Evolutionary conservation across 2,113 vertebrate genomes (phyloP).

Genomic region (Osmerus mordax): DNA sequence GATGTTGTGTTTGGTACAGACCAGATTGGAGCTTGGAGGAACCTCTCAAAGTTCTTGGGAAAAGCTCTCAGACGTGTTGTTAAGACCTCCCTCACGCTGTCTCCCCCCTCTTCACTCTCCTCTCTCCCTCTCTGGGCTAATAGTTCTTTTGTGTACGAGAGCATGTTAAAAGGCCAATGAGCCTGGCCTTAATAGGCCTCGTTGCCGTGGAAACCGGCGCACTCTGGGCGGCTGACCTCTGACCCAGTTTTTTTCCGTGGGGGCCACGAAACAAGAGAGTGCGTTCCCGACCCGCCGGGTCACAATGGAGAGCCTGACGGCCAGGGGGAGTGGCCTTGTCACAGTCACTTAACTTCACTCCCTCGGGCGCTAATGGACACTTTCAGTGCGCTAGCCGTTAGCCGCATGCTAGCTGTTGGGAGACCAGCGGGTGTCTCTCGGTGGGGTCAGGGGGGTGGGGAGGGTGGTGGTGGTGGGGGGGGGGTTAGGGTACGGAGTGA

Average conservation of each 20-base stretch:
- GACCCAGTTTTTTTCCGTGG: conserved; percentile 67
- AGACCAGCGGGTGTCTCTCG: too few species aligned
- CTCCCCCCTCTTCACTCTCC: conserved; percentile 50
- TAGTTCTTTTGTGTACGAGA: conserved; percentile 79
- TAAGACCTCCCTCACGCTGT: conserved; percentile 58
- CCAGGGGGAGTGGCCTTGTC: conserved; percentile 70
- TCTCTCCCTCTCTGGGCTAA: conserved; percentile 72
- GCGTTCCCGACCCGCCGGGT: conserved; percentile 56
- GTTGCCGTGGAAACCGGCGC: conserved; percentile 71
- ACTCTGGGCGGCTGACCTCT: conserved; percentile 78
- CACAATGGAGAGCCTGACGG: conserved; percentile 70
- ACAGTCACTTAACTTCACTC: conserved; percentile 76
- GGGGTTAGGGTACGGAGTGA: too few species aligned
- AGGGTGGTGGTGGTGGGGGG: too few species aligned
- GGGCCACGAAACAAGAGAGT: conserved; percentile 69
- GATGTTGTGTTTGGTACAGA: conserved; percentile 7
- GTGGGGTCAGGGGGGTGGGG: too few species aligned
- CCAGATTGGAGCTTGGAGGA: conserved; percentile 12
- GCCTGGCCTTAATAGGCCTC: conserved; percentile 73
- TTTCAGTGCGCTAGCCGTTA: conserved; percentile 67
- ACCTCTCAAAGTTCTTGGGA: conserved; percentile 49
- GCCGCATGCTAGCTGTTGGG: conserved; percentile 43
- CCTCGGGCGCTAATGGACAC: conserved; percentile 68
- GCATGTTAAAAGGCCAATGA: conserved; percentile 79
- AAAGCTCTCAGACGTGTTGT: conserved; percentile 44